A percentile compares a stretch with the other conserved stretches of the same genome.
These are phyloP conservation scores for Megaleporinus macrocephalus DNA, from an alignment of 2,113 vertebrate species.

Conservation along the genomic window DNA sequence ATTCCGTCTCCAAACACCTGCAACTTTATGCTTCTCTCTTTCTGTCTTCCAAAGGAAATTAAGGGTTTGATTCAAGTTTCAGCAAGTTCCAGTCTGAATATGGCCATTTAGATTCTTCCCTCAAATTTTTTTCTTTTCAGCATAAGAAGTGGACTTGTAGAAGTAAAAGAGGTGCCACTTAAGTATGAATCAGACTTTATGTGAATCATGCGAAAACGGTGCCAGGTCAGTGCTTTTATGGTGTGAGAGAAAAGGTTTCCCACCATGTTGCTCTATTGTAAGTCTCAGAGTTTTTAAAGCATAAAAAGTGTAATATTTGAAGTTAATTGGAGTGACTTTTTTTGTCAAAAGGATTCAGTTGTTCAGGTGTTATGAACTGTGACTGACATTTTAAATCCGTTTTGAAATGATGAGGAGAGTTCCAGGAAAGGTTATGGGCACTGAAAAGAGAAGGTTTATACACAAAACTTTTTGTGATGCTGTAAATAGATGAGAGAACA, in stretches of 20 bases:
- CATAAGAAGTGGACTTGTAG: no score
- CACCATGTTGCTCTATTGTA: background rate
- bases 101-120: background rate
- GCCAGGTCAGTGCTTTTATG: background rate
- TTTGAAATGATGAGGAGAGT: background rate
- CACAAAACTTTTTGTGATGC: no score
- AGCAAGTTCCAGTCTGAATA: background rate
- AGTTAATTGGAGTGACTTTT: background rate
- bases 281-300: background rate
- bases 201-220: background rate
- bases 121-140: background rate
- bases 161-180: background rate
- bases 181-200: background rate
- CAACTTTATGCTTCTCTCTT: conserved; percentile 7
- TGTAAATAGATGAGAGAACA: no score
- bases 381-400: conserved; percentile 1
- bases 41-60: background rate
- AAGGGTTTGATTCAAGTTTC: background rate
- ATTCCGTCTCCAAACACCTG: conserved; percentile 22
- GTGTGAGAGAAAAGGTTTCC: background rate
- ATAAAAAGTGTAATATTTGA: background rate
- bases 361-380: conserved; percentile 5
- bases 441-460: background rate
- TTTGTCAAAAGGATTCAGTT: background rate
- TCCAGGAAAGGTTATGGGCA: no score